phyloP scores from a whole-genome alignment of 2,113 vertebrate genomes.

The Perca flavescens region DNA sequence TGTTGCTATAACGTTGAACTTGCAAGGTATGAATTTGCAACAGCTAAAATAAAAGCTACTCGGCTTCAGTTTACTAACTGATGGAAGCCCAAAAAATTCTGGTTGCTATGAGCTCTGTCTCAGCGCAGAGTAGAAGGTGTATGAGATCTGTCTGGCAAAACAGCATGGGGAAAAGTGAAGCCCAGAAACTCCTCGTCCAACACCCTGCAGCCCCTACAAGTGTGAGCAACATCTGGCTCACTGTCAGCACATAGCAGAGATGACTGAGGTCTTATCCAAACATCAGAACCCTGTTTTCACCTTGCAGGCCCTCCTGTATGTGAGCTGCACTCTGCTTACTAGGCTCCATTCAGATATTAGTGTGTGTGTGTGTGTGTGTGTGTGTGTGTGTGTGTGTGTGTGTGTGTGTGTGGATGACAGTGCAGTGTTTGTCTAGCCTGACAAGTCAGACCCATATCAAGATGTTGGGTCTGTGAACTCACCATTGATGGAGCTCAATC shows the following conservation, averaged over 20 bases:
- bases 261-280: slow-evolving; percentile 82
- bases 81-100: background rate
- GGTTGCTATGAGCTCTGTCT: background rate
- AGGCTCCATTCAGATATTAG: slow-evolving; percentile 40
- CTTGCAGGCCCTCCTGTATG: slow-evolving; percentile 78
- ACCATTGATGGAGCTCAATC: too few species aligned
- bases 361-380: slow-evolving; percentile 2
- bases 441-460: too few species aligned
- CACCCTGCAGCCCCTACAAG: slow-evolving; percentile 16
- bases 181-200: slow-evolving; percentile 11
- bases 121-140: background rate
- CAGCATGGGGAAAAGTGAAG: slow-evolving; percentile 14
- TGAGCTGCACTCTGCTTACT: slow-evolving; percentile 47
- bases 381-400: background rate
- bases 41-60: background rate
- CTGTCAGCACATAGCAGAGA: slow-evolving; percentile 81
- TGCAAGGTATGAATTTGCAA: background rate
- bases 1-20: background rate
- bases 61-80: background rate
- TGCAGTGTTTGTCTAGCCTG: background rate
- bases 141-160: slow-evolving; percentile 16
- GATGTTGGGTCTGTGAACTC: too few species aligned
- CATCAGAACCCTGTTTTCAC: slow-evolving; percentile 78
- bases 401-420: background rate
- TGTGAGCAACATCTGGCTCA: slow-evolving; percentile 64